Evolutionary conservation across 2,888 invertebrate genomes (phyloP).

Genomic region (Andricus curvator): DNA sequence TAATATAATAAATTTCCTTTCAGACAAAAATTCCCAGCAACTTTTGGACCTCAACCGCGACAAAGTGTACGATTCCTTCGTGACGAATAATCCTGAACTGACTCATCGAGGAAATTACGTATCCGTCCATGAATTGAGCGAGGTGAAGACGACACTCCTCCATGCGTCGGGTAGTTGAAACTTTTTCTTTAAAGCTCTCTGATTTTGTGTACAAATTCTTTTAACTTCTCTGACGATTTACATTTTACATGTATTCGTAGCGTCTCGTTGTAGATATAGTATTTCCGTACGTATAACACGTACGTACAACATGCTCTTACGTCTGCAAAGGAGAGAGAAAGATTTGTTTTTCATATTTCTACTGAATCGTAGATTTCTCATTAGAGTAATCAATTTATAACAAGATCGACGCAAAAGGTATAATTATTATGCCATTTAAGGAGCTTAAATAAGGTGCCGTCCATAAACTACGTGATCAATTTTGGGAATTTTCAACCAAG

Average conservation of each 20-base stretch:
- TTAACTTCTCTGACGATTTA: constrained; percentile 1
- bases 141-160: constrained; percentile 73
- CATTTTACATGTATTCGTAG: constrained; percentile 4
- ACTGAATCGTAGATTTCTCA: constrained; percentile 19
- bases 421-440: background rate
- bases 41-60: constrained; percentile 65
- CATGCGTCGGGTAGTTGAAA: constrained; percentile 72
- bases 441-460: too few species aligned
- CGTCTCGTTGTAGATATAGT: background rate
- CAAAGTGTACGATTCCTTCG: constrained; percentile 62
- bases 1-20: constrained; percentile 42
- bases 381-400: constrained; percentile 11
- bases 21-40: constrained; percentile 69
- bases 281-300: background rate
- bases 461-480: too few species aligned
- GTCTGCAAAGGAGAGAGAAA: constrained; percentile 28
- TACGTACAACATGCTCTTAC: background rate
- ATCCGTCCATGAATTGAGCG: constrained; percentile 71
- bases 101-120: constrained; percentile 68
- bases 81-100: constrained; percentile 65
- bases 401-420: background rate
- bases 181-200: constrained; percentile 1
- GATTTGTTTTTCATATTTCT: constrained; percentile 25
- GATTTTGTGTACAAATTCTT: constrained; percentile 36
- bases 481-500: too few species aligned